Conservation (phyloP, 2,113 vertebrate species). For the Eulemur rufifrons region DNA sequence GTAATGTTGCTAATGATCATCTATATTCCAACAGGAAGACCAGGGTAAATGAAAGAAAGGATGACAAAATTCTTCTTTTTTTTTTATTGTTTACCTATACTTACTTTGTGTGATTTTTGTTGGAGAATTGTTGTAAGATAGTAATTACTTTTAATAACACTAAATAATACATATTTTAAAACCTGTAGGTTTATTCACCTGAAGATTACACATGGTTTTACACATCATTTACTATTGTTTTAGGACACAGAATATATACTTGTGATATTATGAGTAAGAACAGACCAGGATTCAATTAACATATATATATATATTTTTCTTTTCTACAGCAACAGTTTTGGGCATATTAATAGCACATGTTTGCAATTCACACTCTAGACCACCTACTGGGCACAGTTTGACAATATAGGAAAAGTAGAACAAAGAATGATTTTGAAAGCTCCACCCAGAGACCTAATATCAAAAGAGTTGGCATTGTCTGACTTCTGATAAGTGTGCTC, state of each 20-base stretch:
- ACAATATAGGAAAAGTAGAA: slow-evolving; percentile 21
- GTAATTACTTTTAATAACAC: background rate
- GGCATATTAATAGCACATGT: slow-evolving; percentile 41
- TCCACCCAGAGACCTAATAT: slow-evolving; percentile 24
- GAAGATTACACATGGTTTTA: background rate
- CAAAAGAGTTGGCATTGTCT: background rate
- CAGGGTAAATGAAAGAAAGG: background rate
- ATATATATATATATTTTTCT: background rate
- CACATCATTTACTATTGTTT: background rate
- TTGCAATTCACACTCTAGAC: slow-evolving; percentile 29
- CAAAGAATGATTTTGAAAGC: slow-evolving; percentile 48
- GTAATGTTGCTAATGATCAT: background rate
- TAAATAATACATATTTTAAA: background rate
- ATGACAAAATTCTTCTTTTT: background rate
- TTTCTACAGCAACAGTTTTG: slow-evolving; percentile 54
- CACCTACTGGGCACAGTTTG: background rate
- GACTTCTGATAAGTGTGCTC: background rate
- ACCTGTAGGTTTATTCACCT: background rate
- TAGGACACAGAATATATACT: background rate
- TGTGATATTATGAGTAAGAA: background rate
- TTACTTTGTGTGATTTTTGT: background rate
- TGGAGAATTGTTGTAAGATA: background rate
- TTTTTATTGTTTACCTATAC: background rate
- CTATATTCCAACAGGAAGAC: background rate
- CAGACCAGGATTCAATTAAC: background rate